Evolutionary conservation across 2,888 invertebrate genomes (phyloP), one percentile per base, ranked within the genome.

Genomic region (Eristalis arbustorum): DNA sequence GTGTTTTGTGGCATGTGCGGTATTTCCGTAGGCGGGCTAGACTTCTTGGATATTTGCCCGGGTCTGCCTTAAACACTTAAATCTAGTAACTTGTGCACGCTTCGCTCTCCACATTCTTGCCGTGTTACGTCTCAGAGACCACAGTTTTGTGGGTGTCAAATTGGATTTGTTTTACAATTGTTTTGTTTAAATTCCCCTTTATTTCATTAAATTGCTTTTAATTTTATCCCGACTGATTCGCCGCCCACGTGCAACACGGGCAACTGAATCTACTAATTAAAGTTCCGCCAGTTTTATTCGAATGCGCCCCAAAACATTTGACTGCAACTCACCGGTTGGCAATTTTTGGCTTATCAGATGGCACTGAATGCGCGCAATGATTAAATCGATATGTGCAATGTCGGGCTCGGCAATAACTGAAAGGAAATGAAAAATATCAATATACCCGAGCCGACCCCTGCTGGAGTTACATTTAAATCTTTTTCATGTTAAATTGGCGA

Each of bases 351-450:
- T 59, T 72, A 76, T 72, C 49, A 49, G 42, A 42, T 42, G 13
- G 42, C 40, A 3, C 42, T 49, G 49, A 0, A n/a, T 49, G 8
- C 18, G 18, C 18, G 10, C 0, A 1, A 5, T 49, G 49, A 49
- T 49, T 49, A 18, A 49, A 49, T 18, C 49, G 49, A 59, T 80
- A 62, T 61, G 61, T 37, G 61, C 31, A 71, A 84, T 71, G 71
- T 49, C 62, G 31, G 31, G 31, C 1, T 31, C 31, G 18, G 67
- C 77, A 84, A 84, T 84, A 68, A 72, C 80, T 68, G 76, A 84
- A 76, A 76, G 80, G 80, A 76, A 76, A 80, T 80, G 75, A 31
- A 72, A 84, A 84, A 80, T 76, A 80, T 80, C 57, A 63, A 84
- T 79, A 84, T 71, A 71, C 66, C 22, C 31, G 31, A 31, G 8